Conservation (phyloP, 2,113 vertebrate species). For the Maccullochella peelii region DNA sequence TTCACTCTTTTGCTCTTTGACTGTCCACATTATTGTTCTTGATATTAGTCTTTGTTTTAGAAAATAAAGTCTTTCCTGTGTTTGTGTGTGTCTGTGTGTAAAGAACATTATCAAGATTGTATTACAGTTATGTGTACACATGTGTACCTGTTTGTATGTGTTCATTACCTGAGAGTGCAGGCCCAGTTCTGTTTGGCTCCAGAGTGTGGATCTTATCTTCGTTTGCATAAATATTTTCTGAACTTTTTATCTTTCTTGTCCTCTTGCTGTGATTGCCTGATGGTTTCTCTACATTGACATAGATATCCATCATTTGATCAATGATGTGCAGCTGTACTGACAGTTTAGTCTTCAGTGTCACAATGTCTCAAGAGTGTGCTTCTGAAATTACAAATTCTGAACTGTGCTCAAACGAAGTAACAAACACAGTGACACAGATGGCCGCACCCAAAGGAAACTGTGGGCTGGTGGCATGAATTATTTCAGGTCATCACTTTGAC, state of each 20-base stretch:
- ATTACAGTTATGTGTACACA: not conserved
- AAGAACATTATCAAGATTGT: no score
- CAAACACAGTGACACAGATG: no score
- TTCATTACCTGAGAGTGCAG: constrained; percentile 26
- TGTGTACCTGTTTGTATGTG: not conserved
- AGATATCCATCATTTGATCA: not conserved
- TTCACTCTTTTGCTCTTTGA: not conserved
- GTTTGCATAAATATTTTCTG: constrained; percentile 25
- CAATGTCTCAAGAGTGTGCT: not conserved
- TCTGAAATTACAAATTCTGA: not conserved
- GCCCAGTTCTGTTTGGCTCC: not conserved
- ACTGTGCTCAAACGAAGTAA: not conserved
- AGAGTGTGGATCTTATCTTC: not conserved
- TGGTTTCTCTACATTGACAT: not conserved
- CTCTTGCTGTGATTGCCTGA: not conserved
- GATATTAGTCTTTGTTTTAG: no score
- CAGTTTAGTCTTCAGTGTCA: not conserved
- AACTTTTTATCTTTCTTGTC: not conserved
- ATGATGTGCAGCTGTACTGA: not conserved
- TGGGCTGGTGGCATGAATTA: not conserved
- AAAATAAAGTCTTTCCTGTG: not conserved
- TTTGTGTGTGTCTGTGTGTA: no score
- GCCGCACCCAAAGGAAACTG: no score
- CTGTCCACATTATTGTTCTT: not conserved
- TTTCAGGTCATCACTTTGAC: not conserved